Evolutionary conservation across 2,888 invertebrate species (phyloP).

Genomic region (Nomada ferruginata): DNA sequence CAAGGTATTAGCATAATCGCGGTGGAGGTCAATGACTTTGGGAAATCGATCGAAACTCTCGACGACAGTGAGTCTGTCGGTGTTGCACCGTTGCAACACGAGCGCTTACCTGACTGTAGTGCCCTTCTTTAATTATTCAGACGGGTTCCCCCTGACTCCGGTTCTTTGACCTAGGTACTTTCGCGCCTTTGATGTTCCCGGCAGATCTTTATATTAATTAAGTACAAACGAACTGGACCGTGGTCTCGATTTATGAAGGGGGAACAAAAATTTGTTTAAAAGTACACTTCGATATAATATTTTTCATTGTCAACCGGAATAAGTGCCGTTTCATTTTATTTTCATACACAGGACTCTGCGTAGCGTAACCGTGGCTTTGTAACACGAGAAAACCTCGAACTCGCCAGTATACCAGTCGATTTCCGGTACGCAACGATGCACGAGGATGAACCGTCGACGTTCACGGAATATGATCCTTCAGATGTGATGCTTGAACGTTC

Average conservation of each 20-base stretch:
- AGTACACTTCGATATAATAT: no score
- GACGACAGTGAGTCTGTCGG: slow-evolving; percentile 59
- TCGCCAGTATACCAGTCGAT: slow-evolving; percentile 47
- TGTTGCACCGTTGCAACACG: slow-evolving; percentile 40
- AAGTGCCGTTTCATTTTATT: neutral
- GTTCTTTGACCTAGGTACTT: slow-evolving; percentile 32
- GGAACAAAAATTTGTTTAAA: no score
- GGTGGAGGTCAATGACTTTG: slow-evolving; percentile 72
- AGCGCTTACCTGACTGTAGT: slow-evolving; percentile 48
- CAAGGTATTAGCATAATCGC: slow-evolving; percentile 69
- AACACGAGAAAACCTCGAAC: slow-evolving; percentile 56
- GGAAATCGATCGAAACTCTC: slow-evolving; percentile 70
- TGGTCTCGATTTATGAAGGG: neutral
- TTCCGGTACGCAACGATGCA: slow-evolving; percentile 45
- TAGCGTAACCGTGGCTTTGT: slow-evolving; percentile 52
- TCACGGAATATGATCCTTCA: slow-evolving; percentile 28
- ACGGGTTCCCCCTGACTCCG: slow-evolving; percentile 7
- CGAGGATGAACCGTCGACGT: slow-evolving; percentile 11
- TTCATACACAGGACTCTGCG: slow-evolving; percentile 6
- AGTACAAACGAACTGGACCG: neutral
- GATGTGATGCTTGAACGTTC: neutral
- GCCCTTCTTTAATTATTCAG: slow-evolving; percentile 57
- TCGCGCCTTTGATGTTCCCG: neutral
- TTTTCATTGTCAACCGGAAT: no score
- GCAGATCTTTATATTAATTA: neutral